Evolutionary conservation across 2,888 invertebrate genomes (phyloP), one percentile per base, ranked within the genome.

Genomic region (Pteria penguin): DNA sequence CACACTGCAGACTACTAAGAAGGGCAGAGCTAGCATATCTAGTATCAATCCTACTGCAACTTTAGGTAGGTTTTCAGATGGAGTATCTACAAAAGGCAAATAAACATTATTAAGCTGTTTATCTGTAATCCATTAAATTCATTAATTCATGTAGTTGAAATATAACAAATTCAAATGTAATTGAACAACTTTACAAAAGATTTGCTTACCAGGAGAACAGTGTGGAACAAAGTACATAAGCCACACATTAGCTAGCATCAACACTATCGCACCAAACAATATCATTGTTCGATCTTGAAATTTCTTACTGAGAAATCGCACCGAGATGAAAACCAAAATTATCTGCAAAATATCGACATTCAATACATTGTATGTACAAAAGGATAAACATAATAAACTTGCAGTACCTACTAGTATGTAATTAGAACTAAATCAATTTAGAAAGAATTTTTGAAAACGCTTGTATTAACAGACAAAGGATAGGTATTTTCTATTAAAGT

Each of bases 241-340:
- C 86, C 90, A 90, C 67, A 83, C 82, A 73, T 89, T 88, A 22
- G 91, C 88, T 1, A 85, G 4, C 2, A 85, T 80, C 32, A 91
- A 82, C 1, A 88, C 76, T 1, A 88, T 26, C 78, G 87, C 85
- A 8, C 92, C 92, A 71, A 90, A 72, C 32, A 90, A 67, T 55
- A 92, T 85, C 55, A 93, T 78, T 3, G 83, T 85, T 24, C 91
- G 86, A 81, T 92, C 92, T 4, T 88, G 79, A 2, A 91, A 77
- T 65, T 84, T 82, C 36, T 88, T 86, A 79, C 91, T 92, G 4
- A 91, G 71, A 72, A 88, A 85, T 27, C 90, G 88, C 0, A 92
- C 90, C 8, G 89, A 72, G 33, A 89, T 76, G 83, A 92, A 92
- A 3, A 92, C 90, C 2, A 88, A 14, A 18, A 92, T 88, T 18